A percentile compares a stretch with the other conserved stretches of the same genome.
phyloP scores from a whole-genome alignment of 2,888 invertebrate genomes.

The Lutraria lutraria region DNA sequence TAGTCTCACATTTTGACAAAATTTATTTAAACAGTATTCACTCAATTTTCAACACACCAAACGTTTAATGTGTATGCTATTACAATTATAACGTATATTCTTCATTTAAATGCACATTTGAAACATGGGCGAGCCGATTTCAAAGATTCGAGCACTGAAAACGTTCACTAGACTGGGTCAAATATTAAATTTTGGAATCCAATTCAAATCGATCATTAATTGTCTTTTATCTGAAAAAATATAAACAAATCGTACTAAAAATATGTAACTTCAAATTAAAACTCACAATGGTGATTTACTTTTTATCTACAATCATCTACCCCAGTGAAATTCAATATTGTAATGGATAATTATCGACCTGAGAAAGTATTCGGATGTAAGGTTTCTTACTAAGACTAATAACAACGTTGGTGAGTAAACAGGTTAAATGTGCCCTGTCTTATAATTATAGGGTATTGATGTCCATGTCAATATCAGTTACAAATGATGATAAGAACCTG shows the following conservation, averaged over 20 bases:
- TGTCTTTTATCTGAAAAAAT: constrained; percentile 67
- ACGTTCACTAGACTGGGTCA: neutral
- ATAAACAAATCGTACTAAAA: neutral
- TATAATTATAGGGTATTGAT: too few species aligned
- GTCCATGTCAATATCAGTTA: too few species aligned
- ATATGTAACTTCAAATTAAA: neutral
- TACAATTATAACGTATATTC: too few species aligned
- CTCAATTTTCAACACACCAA: too few species aligned
- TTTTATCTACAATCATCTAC: neutral
- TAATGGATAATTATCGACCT: neutral
- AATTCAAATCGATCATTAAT: constrained; percentile 65
- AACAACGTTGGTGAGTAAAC: neutral
- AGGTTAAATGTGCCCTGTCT: too few species aligned
- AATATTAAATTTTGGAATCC: constrained; percentile 67
- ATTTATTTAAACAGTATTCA: too few species aligned
- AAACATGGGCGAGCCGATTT: too few species aligned
- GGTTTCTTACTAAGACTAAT: neutral
- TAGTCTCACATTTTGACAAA: too few species aligned
- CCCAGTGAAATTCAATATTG: neutral
- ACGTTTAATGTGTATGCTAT: too few species aligned
- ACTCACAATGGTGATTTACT: neutral
- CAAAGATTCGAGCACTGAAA: too few species aligned
- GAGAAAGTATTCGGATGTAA: neutral
- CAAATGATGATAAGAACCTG: neutral
- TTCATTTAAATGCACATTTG: too few species aligned